Evolutionary conservation across 2,888 invertebrate species (phyloP), one percentile per base, ranked within the genome.

Genomic region (Dioctria rufipes): DNA sequence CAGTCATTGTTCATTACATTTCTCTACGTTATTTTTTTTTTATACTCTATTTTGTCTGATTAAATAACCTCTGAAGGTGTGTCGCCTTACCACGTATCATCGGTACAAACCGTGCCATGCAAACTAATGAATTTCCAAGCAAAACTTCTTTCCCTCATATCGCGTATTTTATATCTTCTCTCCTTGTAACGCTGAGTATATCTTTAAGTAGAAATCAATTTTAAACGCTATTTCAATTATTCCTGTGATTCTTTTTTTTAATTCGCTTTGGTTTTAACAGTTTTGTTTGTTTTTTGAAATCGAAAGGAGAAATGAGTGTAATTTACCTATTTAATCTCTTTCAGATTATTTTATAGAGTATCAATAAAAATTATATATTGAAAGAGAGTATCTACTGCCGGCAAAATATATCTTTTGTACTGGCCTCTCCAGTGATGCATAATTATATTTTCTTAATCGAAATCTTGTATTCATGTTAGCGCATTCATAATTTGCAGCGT

Each of bases 61-160:
- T 84, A 85, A 85, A 85, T 85, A 85, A 84, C 85, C 83, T 82
- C 84, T 83, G 82, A 85, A 85, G 85, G 85, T 85, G 84, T 85
- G 84, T 83, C 84, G 82, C 63, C 75, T 77, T 66, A 63, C 79
- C 79, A 77, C 80, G 82, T 81, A 78, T 78, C 11, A 49, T 49
- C 8, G 5, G 13, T 13, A 25, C 13, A 65, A n/a, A 82, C 81
- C 83, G 84, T 83, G 84, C 83, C 81, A 82, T 84, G 84, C 83
- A 84, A 84, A 82, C 83, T 84, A 84, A 84, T 84, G 80, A 82
- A 80, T 60, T 75, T 60, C 51, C 39, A 13, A 51, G 39, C 51
- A 51, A 51, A 69, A 49, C 49, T 69, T 67, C 49, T 54, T 54
- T n/a, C 49, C n/a, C 69, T 54, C 49, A 51, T 51, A 69, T 69